Evolutionary conservation across 2,113 vertebrate genomes (phyloP).

Genomic region (Tricholaema leucomelas): DNA sequence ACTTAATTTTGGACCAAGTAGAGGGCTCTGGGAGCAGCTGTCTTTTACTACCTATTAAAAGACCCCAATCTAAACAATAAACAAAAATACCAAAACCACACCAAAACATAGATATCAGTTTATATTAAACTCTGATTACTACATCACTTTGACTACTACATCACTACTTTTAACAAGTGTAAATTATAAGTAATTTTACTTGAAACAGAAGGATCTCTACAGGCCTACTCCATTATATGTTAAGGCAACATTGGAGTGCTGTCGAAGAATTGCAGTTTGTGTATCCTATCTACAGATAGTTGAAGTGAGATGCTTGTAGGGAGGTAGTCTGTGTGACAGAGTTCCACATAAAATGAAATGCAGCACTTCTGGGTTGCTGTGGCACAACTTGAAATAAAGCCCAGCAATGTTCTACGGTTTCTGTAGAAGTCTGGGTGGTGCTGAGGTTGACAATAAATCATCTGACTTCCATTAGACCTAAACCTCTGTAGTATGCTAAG

Average conservation of each 20-base stretch:
- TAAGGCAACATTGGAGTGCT: not conserved
- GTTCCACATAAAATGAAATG: not conserved
- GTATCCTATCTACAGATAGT: not conserved
- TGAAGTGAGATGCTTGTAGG: not conserved
- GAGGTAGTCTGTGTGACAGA: not conserved
- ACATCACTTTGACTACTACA: not conserved
- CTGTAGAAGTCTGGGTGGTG: not conserved
- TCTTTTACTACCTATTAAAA: not conserved
- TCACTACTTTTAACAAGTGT: not conserved
- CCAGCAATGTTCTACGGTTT: not conserved
- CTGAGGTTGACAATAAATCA: not conserved
- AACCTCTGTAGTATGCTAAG: not conserved
- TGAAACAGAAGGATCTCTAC: not conserved
- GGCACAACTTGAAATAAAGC: slow-evolving; percentile 13
- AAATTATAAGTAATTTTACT: not conserved
- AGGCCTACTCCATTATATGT: not conserved
- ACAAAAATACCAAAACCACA: not conserved
- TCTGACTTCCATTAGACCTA: not conserved
- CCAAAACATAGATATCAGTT: not conserved
- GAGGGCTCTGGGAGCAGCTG: not conserved
- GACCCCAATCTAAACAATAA: not conserved
- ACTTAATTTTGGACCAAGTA: not conserved
- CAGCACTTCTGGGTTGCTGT: slow-evolving; percentile 22
- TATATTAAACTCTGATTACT: not conserved
- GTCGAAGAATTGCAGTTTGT: not conserved